phyloP scores from a whole-genome alignment of 2,888 invertebrate genomes.

The Luffia ferchaultella region DNA sequence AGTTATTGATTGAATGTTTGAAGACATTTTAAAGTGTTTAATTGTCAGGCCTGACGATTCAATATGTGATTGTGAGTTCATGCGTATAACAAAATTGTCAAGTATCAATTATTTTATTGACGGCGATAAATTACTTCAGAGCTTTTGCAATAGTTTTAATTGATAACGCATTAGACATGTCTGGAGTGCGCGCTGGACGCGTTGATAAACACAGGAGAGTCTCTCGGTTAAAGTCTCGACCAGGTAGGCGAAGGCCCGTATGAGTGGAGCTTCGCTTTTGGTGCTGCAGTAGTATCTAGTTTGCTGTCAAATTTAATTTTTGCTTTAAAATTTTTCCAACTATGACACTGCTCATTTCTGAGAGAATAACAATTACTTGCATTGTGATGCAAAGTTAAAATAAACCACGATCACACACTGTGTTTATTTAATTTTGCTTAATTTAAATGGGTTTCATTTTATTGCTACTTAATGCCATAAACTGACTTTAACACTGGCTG shows the following conservation, averaged over 20 bases:
- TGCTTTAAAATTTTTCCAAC: background rate
- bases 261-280: conserved; percentile 31
- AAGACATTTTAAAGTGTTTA: too few relatives aligned
- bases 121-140: background rate
- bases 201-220: conserved; percentile 46
- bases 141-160: background rate
- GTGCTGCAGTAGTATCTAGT: background rate
- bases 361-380: too few relatives aligned
- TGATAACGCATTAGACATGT: conserved; percentile 29
- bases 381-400: too few relatives aligned
- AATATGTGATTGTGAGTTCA: conserved; percentile 35
- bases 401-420: too few relatives aligned
- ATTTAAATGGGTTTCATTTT: too few relatives aligned
- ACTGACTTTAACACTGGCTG: conserved; percentile 13
- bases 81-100: conserved; percentile 19
- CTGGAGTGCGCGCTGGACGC: conserved; percentile 46
- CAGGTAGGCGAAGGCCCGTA: conserved; percentile 46
- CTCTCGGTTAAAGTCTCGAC: conserved; percentile 39
- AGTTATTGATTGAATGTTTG: too few relatives aligned
- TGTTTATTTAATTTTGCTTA: too few relatives aligned
- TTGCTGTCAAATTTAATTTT: background rate
- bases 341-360: background rate
- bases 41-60: conserved; percentile 6
- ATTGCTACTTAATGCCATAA: too few relatives aligned
- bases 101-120: background rate